phyloP scores from a whole-genome alignment of 2,797 vertebrate species.

The Synanceia verrucosa region DNA sequence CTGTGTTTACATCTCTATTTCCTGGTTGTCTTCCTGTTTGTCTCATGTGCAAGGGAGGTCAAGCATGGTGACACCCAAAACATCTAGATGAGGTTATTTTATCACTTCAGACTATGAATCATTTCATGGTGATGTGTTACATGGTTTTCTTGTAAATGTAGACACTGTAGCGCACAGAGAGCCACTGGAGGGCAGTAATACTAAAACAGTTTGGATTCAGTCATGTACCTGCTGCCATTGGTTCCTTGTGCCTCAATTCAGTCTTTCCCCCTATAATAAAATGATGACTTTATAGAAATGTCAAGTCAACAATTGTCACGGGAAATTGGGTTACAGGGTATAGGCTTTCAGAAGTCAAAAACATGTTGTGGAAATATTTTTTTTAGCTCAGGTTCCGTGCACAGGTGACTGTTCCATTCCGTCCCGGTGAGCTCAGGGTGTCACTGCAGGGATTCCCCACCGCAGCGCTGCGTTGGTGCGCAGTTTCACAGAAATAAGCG shows the following conservation, averaged over 20 bases:
- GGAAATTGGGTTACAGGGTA: conserved; percentile 19
- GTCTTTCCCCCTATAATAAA: background rate
- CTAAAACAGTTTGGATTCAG: background rate
- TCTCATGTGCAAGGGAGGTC: conserved; percentile 78
- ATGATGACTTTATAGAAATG: background rate
- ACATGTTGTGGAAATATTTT: background rate
- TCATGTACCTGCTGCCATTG: background rate
- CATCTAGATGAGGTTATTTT: conserved; percentile 14
- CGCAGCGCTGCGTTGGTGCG: conserved; percentile 43
- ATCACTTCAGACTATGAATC: background rate
- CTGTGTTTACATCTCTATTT: conserved; percentile 59
- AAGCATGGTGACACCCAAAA: conserved; percentile 80
- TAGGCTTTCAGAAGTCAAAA: background rate
- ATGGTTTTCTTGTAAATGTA: background rate
- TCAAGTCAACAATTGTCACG: conserved; percentile 2
- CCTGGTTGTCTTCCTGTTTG: conserved; percentile 85
- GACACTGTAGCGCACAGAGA: background rate
- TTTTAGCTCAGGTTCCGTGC: background rate
- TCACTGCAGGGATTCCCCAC: conserved; percentile 81
- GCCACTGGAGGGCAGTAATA: conserved; percentile 69
- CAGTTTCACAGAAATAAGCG: conserved; percentile 74
- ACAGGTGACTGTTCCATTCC: conserved; percentile 70
- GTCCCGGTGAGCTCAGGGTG: conserved; percentile 41
- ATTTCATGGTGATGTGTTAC: background rate
- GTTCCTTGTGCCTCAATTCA: background rate